phyloP scores from a whole-genome alignment of 37 sponge, comb jelly and placozoan species.

The Cladorhizidae sp. region DNA sequence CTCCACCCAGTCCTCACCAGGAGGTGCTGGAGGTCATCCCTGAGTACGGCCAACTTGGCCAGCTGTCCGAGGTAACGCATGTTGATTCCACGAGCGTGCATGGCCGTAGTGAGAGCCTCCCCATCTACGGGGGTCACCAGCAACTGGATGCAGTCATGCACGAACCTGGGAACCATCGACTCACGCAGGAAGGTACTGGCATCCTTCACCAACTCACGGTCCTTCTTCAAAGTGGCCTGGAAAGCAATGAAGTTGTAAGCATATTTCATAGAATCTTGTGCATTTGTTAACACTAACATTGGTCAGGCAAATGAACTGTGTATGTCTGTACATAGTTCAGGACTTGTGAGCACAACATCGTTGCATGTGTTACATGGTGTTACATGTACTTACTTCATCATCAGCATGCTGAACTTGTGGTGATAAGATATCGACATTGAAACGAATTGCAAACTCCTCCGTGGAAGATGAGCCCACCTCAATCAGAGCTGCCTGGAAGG shows the following conservation, averaged over 20 bases:
- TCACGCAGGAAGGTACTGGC: constrained; percentile 40
- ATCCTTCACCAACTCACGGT: constrained; percentile 44
- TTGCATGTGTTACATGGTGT: not conserved
- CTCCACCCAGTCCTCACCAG: constrained; percentile 4
- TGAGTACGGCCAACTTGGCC: constrained; percentile 37
- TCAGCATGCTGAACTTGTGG: constrained; percentile 71
- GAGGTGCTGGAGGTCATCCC: constrained; percentile 68
- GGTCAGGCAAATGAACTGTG: not conserved
- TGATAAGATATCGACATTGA: constrained; percentile 82
- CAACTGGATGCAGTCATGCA: constrained; percentile 70
- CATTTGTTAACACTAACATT: not conserved
- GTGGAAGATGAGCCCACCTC: constrained; percentile 39
- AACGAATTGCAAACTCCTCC: constrained; percentile 68
- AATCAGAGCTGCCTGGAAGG: constrained; percentile 14
- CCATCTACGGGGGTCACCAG: constrained; percentile 70
- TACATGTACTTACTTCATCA: not conserved
- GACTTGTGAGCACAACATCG: no score
- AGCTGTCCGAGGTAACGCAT: constrained; percentile 93
- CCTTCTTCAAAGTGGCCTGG: constrained; percentile 60
- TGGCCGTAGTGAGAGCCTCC: constrained; percentile 45
- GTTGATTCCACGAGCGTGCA: constrained; percentile 92
- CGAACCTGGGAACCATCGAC: constrained; percentile 39
- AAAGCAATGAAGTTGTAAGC: not conserved
- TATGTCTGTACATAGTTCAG: not conserved
- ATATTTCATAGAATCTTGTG: no score